Percentiles rank a stretch among this genome's conserved stretches.
These are phyloP conservation scores for Nowickia ferox DNA, from an alignment of 2,888 invertebrate species.

Conservation along the genomic window DNA sequence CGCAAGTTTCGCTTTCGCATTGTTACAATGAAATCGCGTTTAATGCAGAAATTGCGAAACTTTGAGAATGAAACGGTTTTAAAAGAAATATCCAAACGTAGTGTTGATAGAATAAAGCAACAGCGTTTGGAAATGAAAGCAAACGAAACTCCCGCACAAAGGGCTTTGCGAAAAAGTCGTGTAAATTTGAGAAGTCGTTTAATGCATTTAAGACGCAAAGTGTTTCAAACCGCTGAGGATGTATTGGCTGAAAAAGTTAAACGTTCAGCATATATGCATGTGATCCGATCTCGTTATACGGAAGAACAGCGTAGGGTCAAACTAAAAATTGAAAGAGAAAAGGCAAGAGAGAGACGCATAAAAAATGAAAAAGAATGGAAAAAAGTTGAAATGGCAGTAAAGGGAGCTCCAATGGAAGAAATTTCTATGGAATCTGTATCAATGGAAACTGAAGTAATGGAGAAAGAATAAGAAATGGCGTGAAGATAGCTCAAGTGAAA, in stretches of 20 bases:
- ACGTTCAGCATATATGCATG: slow-evolving; percentile 11
- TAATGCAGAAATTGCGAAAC: slow-evolving; percentile 70
- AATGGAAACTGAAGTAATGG: background rate
- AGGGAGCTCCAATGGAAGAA: background rate
- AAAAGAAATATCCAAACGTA: slow-evolving; percentile 50
- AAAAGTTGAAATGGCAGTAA: slow-evolving; percentile 12
- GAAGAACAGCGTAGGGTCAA: slow-evolving; percentile 30
- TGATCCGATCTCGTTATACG: slow-evolving; percentile 9
- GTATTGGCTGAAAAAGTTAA: slow-evolving; percentile 49
- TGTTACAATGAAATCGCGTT: slow-evolving; percentile 73
- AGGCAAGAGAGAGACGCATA: slow-evolving; percentile 19
- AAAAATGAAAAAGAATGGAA: slow-evolving; percentile 41
- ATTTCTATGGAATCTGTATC: background rate
- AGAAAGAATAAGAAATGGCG: too few relatives aligned
- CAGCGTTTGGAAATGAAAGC: slow-evolving; percentile 57
- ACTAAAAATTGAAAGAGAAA: slow-evolving; percentile 1
- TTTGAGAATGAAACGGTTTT: slow-evolving; percentile 65
- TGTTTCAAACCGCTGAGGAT: slow-evolving; percentile 64
- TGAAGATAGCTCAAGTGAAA: too few relatives aligned
- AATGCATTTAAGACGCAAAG: slow-evolving; percentile 45
- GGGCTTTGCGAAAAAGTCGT: slow-evolving; percentile 26
- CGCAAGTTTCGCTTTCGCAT: slow-evolving; percentile 72
- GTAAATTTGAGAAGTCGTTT: slow-evolving; percentile 32
- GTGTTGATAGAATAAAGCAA: slow-evolving; percentile 39
- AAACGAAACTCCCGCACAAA: slow-evolving; percentile 65